Base-by-base conservation (phyloP, 2,888 invertebrate species). In the Pherbina coryleti region DNA sequence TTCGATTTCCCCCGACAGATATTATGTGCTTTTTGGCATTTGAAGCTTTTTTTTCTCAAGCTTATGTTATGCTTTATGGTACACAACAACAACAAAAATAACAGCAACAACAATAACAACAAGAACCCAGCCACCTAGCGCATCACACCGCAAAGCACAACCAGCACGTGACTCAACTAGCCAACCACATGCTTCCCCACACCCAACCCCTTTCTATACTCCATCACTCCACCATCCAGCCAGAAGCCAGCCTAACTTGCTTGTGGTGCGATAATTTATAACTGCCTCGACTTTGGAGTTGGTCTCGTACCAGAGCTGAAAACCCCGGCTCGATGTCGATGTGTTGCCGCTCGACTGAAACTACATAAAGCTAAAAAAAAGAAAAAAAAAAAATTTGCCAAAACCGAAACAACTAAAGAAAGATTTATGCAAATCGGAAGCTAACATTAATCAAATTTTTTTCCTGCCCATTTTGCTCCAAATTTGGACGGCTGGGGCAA, bases 371-470 rank as follows among this genome's bases (percentile, higher is more conserved):
- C 19, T 8, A 22, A 25, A 14, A 64, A 25, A n/a, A 53, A 78
- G 62, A 53, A 57, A 19, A 14, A 69, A 49, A 74, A 31, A 31
- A 64, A 31, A 55, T 53, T 9, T 17, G 71, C 60, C 34, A 19
- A 34, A 25, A 51, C 5, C 14, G 57, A 37, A 78, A 66, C 78
- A 78, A 75, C 85, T 86, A 85, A 86, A 87, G 87, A 82, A 87
- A 87, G 86, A 87, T 87, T 87, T 87, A 87, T 87, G 88, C 86
- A 87, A 87, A 87, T 87, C 88, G 87, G 88, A 87, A 87, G 86
- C 84, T 84, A 87, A 69, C 34, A 66, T 66, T 66, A 34, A 37
- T 66, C 66, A 73, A 62, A 69, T 64, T 64, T 7, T 75, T n/a
- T 64, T 2, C 22, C 31, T 19, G n/a, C 25, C 22, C 66, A 34